Percentiles rank a stretch among this genome's conserved stretches.
Evolutionary conservation across 1,140 invertebrate species (phyloP).

Genomic region (Polyergus mexicanus): DNA sequence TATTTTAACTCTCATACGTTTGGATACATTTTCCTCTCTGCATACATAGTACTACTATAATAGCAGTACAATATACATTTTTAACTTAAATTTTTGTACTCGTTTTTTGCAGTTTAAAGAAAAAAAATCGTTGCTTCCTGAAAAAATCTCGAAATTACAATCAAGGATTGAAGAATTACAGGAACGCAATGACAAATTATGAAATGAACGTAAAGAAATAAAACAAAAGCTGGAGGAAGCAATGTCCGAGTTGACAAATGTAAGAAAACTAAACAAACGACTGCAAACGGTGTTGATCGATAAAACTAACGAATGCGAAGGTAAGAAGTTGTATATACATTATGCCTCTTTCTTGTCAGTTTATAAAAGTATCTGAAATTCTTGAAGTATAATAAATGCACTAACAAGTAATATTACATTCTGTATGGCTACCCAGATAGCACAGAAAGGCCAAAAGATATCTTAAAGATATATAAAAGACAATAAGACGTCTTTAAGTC

Average conservation of each 20-base stretch:
- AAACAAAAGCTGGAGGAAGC: background rate
- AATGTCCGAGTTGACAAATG: background rate
- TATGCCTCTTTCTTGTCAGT: background rate
- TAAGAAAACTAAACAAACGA: background rate
- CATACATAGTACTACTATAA: too few species aligned
- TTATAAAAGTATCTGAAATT: background rate
- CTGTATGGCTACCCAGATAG: background rate
- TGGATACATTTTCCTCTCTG: too few species aligned
- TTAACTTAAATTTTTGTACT: too few species aligned
- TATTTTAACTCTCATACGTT: too few species aligned
- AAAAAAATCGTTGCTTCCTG: too few species aligned
- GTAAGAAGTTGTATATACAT: background rate
- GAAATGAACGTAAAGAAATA: background rate
- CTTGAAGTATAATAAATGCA: too few species aligned
- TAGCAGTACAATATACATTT: too few species aligned
- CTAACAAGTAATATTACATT: background rate
- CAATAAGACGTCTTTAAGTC: background rate
- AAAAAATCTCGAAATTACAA: background rate
- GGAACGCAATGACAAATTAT: background rate
- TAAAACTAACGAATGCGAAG: background rate
- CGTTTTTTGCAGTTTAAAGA: too few species aligned
- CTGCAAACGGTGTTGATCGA: background rate
- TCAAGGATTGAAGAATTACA: background rate
- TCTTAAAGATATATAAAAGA: too few species aligned
- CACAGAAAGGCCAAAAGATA: background rate